These are phyloP conservation scores for Teinopalpus imperialis DNA, from an alignment of 2,888 invertebrate species.

Conservation along the genomic window DNA sequence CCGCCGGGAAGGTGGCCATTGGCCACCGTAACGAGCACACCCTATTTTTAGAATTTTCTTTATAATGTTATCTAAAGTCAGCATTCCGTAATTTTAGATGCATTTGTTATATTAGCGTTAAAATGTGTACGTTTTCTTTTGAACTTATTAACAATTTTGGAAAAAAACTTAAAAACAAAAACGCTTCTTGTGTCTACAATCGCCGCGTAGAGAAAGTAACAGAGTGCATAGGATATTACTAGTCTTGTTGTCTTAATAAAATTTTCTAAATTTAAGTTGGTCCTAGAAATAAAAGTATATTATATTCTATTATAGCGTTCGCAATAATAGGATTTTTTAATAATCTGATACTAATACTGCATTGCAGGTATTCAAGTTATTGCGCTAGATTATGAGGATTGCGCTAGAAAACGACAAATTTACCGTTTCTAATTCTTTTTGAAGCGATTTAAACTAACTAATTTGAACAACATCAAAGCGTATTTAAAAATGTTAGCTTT, in stretches of 20 bases:
- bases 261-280: no score
- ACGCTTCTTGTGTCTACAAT: no score
- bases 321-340: background rate
- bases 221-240: no score
- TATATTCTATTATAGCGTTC: no score
- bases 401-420: slow-evolving; percentile 4
- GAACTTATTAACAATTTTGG: background rate
- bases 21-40: slow-evolving; percentile 62
- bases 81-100: slow-evolving; percentile 17
- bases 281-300: no score
- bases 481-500: slow-evolving; percentile 9
- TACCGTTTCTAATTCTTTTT: background rate
- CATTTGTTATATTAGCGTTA: slow-evolving; percentile 12
- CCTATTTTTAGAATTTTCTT: slow-evolving; percentile 53
- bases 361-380: slow-evolving; percentile 10
- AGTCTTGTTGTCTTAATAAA: no score
- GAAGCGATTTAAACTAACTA: slow-evolving; percentile 11
- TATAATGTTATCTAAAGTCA: slow-evolving; percentile 27
- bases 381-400: background rate
- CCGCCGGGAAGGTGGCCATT: no score
- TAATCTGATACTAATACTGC: slow-evolving; percentile 2
- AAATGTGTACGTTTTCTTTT: background rate
- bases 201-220: no score
- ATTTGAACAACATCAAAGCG: slow-evolving; percentile 9
- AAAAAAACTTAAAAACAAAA: no score